These are phyloP conservation scores for Euschistus heros DNA, from an alignment of 1,140 invertebrate genomes.

Conservation along the genomic window DNA sequence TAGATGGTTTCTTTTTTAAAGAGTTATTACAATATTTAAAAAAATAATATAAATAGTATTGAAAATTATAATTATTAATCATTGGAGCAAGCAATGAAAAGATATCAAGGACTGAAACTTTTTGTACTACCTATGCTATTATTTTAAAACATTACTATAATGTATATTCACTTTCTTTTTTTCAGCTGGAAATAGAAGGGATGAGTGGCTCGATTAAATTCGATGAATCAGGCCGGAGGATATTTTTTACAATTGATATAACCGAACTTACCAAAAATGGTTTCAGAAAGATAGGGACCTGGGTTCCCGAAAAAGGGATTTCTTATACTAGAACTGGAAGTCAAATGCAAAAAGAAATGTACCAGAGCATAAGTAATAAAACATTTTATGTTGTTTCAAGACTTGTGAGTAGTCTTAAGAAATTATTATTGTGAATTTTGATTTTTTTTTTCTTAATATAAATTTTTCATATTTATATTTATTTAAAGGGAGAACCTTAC, in stretches of 20 bases:
- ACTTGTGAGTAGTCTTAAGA: constrained; percentile 33
- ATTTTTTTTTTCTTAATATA: not conserved
- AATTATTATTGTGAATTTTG: not conserved
- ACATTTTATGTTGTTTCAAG: constrained; percentile 39
- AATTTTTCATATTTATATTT: not conserved
- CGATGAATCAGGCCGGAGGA: constrained; percentile 54
- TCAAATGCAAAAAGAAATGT: constrained; percentile 37
- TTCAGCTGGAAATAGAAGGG: constrained; percentile 48
- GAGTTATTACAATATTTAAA: too few relatives aligned
- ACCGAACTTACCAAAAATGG: constrained; percentile 53
- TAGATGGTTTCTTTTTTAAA: too few relatives aligned
- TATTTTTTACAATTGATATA: constrained; percentile 62
- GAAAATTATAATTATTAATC: too few relatives aligned
- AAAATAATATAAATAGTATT: too few relatives aligned
- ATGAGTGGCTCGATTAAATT: constrained; percentile 69
- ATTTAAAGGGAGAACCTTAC: constrained; percentile 25
- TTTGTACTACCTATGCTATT: too few relatives aligned
- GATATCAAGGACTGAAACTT: too few relatives aligned
- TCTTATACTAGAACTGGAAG: constrained; percentile 36
- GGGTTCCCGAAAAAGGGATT: constrained; percentile 45
- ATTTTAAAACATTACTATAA: not conserved
- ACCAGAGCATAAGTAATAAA: constrained; percentile 39
- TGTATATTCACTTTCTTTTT: constrained; percentile 16
- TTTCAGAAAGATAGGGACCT: constrained; percentile 49
- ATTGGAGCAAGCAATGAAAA: too few relatives aligned